phyloP scores from a whole-genome alignment of 2,888 invertebrate genomes.

The Smittia aterrima region DNA sequence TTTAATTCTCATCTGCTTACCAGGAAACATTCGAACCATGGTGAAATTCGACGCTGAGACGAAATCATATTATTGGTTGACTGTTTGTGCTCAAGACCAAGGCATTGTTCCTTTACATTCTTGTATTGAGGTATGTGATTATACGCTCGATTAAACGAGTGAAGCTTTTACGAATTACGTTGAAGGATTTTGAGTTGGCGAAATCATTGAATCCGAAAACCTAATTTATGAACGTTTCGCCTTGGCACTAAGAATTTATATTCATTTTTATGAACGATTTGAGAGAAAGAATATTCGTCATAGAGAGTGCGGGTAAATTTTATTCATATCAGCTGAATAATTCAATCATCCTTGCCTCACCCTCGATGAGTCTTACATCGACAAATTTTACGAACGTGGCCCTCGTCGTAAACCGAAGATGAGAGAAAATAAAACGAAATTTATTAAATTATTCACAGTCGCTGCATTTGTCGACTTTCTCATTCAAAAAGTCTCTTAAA shows the following conservation, averaged over 20 bases:
- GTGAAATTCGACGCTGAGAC: conserved; percentile 86
- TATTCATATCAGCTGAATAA: neutral
- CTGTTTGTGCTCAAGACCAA: conserved; percentile 88
- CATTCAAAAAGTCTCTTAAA: conserved; percentile 13
- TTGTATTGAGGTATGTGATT: conserved; percentile 68
- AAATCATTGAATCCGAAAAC: no score
- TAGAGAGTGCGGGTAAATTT: no score
- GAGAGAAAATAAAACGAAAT: neutral
- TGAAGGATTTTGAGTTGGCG: no score
- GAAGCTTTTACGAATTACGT: no score
- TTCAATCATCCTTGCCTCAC: neutral
- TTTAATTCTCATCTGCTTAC: conserved; percentile 46
- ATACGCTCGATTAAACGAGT: neutral
- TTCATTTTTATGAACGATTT: no score
- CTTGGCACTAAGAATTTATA: no score
- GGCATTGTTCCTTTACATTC: conserved; percentile 82
- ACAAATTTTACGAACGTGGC: conserved; percentile 22
- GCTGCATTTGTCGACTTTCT: conserved; percentile 14
- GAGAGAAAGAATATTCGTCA: no score
- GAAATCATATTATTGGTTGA: conserved; percentile 87
- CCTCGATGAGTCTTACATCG: neutral
- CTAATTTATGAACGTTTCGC: no score
- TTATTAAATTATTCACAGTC: conserved; percentile 32
- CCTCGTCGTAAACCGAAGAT: conserved; percentile 22
- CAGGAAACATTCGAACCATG: conserved; percentile 81